These are phyloP conservation scores for Drosophila koepferae DNA, from an alignment of 2,888 invertebrate species.

Conservation along the genomic window DNA sequence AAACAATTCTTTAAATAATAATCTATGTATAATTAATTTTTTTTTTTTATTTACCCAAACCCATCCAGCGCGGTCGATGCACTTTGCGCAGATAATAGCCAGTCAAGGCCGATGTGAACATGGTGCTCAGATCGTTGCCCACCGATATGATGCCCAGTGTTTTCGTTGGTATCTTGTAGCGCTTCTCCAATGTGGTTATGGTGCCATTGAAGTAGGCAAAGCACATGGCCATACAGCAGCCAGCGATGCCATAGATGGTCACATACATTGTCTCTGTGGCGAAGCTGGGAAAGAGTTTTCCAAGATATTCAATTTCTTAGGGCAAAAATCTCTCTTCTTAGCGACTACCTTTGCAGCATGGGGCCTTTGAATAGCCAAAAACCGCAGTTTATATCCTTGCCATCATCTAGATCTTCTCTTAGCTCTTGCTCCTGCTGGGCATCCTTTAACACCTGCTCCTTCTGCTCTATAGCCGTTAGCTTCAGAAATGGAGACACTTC, in stretches of 20 bases:
- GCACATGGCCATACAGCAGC: constrained; percentile 88
- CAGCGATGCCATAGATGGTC: constrained; percentile 88
- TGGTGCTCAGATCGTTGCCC: constrained; percentile 90
- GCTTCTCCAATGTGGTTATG: constrained; percentile 90
- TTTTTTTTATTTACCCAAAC: constrained; percentile 83
- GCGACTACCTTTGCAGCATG: constrained; percentile 86
- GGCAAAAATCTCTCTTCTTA: not conserved
- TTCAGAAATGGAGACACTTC: constrained; percentile 28
- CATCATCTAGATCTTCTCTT: not conserved
- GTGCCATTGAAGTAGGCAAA: constrained; percentile 90
- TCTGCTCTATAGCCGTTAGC: not conserved
- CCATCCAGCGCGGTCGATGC: constrained; percentile 90
- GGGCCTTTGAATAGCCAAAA: constrained; percentile 87
- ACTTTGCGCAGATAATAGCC: constrained; percentile 90
- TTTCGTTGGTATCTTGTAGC: constrained; percentile 89
- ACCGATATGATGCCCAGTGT: constrained; percentile 89
- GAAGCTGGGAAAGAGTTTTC: constrained; percentile 60
- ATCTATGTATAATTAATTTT: not conserved
- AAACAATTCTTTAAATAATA: not conserved
- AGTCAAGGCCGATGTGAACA: constrained; percentile 88
- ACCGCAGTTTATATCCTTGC: constrained; percentile 86
- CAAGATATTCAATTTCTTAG: not conserved
- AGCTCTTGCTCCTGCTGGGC: not conserved
- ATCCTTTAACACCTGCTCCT: constrained; percentile 4
- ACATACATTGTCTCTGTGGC: constrained; percentile 85